Evolutionary conservation across 2,113 vertebrate species (phyloP).

Genomic region (Perognathus longimembris): DNA sequence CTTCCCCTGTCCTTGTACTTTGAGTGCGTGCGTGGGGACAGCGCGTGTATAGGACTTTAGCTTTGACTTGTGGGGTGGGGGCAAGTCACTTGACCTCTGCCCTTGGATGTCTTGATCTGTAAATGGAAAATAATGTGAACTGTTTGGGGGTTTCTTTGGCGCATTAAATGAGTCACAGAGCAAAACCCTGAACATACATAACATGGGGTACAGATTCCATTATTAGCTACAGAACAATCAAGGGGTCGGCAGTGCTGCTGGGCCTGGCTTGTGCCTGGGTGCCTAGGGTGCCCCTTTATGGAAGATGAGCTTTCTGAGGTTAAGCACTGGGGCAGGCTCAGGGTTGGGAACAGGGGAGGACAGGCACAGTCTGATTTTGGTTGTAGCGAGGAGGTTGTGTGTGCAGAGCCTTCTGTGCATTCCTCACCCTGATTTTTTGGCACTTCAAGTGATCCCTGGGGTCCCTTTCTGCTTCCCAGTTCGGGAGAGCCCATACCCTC

Average conservation of each 20-base stretch:
- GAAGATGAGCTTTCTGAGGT: neutral
- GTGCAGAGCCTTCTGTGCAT: neutral
- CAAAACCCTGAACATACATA: neutral
- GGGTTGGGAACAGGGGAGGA: neutral
- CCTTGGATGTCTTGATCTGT: neutral
- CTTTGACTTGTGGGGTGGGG: neutral
- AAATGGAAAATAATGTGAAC: neutral
- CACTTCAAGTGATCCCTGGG: neutral
- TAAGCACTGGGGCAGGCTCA: neutral
- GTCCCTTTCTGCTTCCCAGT: neutral
- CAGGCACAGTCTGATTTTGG: neutral
- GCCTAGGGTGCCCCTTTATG: fast-evolving
- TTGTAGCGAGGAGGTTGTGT: neutral
- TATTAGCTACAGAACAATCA: too few species aligned
- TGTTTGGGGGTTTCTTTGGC: neutral
- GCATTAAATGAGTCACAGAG: neutral
- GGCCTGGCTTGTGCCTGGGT: neutral
- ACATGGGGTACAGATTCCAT: neutral
- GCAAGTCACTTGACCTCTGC: neutral
- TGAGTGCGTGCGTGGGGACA: neutral
- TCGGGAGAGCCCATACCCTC: neutral
- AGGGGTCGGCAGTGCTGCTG: neutral
- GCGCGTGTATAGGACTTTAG: neutral
- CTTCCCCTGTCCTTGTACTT: fast-evolving
- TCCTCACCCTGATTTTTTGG: neutral